Evolutionary conservation across 2,797 vertebrate genomes (phyloP).

Genomic region (Xenentodon cancila): DNA sequence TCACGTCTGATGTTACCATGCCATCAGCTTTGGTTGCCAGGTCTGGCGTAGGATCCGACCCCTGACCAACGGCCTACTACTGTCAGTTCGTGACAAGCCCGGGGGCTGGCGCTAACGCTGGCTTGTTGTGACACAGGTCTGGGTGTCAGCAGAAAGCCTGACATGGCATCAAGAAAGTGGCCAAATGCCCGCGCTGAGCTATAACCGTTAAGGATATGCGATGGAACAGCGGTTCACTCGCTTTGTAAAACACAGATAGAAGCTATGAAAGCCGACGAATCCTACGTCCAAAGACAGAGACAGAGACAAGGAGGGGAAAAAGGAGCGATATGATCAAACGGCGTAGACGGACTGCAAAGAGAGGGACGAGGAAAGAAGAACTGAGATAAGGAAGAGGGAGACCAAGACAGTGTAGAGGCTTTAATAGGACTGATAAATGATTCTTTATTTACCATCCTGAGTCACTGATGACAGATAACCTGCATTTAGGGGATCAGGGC

Average conservation of each 20-base stretch:
- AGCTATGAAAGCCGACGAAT: conserved; percentile 27
- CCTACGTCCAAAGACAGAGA: conserved; percentile 30
- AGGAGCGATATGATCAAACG: conserved; percentile 42
- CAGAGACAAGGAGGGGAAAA: conserved; percentile 25
- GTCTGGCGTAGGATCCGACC: too few relatives aligned
- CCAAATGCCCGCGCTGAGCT: conserved; percentile 44
- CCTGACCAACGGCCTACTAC: conserved; percentile 78
- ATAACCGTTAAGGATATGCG: conserved; percentile 7
- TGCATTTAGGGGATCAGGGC: conserved; percentile 72
- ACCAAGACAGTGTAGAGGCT: conserved; percentile 38
- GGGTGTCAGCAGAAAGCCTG: conserved; percentile 71
- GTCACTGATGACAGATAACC: conserved; percentile 77
- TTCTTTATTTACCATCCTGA: conserved; percentile 72
- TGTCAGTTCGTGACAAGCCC: conserved; percentile 67
- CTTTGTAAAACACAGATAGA: conserved; percentile 24
- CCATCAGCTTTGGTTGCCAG: conserved; percentile 51
- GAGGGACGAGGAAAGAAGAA: conserved; percentile 39
- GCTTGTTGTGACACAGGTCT: conserved; percentile 71
- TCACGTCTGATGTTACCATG: conserved; percentile 45
- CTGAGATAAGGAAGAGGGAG: conserved; percentile 48
- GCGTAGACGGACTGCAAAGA: conserved; percentile 34
- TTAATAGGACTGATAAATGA: conserved; percentile 69
- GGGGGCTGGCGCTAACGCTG: conserved; percentile 45
- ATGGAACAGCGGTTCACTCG: conserved; percentile 7
- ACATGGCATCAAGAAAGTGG: conserved; percentile 57